Percentiles rank a stretch among this genome's conserved stretches.
phyloP scores from a whole-genome alignment of 2,888 invertebrate genomes.

The Biston betularia region DNA sequence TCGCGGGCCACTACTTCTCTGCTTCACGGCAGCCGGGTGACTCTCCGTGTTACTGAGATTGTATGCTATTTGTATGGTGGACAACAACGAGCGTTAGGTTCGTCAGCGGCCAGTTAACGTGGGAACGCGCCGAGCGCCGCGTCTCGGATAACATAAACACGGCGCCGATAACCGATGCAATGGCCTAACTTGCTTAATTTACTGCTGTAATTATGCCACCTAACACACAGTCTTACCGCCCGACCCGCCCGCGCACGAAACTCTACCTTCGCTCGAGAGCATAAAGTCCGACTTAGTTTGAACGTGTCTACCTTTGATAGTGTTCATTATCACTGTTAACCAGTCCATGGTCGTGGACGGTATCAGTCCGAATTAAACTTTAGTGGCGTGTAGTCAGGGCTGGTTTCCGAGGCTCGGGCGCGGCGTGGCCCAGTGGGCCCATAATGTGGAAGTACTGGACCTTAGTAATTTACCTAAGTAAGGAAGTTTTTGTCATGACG shows the following conservation, averaged over 20 bases:
- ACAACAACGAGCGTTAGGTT: background rate
- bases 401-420: constrained; percentile 14
- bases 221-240: constrained; percentile 42
- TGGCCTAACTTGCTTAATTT: constrained; percentile 56
- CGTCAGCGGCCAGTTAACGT: background rate
- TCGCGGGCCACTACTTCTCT: no score
- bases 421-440: constrained; percentile 41
- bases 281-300: constrained; percentile 21
- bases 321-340: constrained; percentile 34
- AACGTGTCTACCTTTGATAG: constrained; percentile 11
- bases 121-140: constrained; percentile 28
- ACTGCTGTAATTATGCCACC: constrained; percentile 56
- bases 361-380: constrained; percentile 8
- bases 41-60: no score
- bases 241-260: constrained; percentile 8
- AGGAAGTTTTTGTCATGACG: constrained; percentile 57
- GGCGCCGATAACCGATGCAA: constrained; percentile 44
- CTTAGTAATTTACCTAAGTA: constrained; percentile 50
- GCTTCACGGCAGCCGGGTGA: no score
- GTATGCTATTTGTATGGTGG: no score
- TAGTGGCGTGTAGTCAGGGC: background rate
- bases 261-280: background rate
- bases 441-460: constrained; percentile 57
- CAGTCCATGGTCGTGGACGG: background rate
- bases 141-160: constrained; percentile 53